Conservation (phyloP, 2,797 vertebrate species). For the Poeciliopsis paucimaculata region DNA sequence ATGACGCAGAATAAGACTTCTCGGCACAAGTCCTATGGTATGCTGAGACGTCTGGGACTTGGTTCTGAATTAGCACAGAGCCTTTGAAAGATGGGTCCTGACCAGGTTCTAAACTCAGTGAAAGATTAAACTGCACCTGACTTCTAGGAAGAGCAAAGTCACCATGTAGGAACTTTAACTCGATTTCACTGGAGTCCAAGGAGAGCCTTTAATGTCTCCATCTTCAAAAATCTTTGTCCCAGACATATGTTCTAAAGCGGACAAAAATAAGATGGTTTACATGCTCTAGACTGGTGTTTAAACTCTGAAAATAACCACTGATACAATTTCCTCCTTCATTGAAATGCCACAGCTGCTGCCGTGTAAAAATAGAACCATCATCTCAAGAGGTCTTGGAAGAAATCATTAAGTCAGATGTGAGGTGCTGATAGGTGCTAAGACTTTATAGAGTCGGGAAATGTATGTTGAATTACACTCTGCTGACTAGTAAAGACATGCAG, state of each 20-base stretch:
- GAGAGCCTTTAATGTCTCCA: slow-evolving; percentile 50
- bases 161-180: slow-evolving; percentile 57
- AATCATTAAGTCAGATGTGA: slow-evolving; percentile 66
- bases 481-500: slow-evolving; percentile 34
- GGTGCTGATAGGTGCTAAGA: slow-evolving; percentile 61
- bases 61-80: slow-evolving; percentile 67
- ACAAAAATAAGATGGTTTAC: slow-evolving; percentile 37
- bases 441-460: slow-evolving; percentile 18
- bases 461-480: slow-evolving; percentile 24
- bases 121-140: slow-evolving; percentile 73
- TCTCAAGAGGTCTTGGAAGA: slow-evolving; percentile 70
- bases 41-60: slow-evolving; percentile 49
- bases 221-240: slow-evolving; percentile 21
- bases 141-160: slow-evolving; percentile 74
- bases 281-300: slow-evolving; percentile 37
- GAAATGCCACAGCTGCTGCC: slow-evolving; percentile 77
- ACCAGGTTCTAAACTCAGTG: slow-evolving; percentile 49
- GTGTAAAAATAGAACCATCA: slow-evolving; percentile 73
- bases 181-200: slow-evolving; percentile 58
- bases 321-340: slow-evolving; percentile 61
- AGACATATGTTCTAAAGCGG: neutral
- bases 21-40: slow-evolving; percentile 53
- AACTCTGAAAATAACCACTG: slow-evolving; percentile 79
- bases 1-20: slow-evolving; percentile 19
- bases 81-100: slow-evolving; percentile 48